Base-by-base conservation (phyloP, 2,888 invertebrate genomes). In the Ectropis crepuscularia region DNA sequence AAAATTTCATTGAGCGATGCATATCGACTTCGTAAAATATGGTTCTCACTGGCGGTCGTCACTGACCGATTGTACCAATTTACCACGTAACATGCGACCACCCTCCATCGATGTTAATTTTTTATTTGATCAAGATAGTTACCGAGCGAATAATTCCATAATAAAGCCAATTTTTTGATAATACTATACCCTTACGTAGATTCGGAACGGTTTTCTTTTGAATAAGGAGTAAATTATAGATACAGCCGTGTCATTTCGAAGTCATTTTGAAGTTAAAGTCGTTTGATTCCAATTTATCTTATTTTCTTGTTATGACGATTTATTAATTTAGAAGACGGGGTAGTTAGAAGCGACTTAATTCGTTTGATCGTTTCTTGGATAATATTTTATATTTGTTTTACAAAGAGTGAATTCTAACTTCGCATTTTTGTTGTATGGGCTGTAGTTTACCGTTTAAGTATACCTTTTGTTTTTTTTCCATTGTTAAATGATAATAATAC, bases 91-190 rank as follows among this genome's bases (percentile, higher is more conserved):
- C 81, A 77, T 74, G 74, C 82, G 76, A 80, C 79, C 86, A 82
- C 85, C 89, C 88, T 81, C 78, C 65, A 58, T 55, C 58, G 69
- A 81, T 74, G 83, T 92, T 75, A 87, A 90, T 92, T 88, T 90
- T 92, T 92, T 86, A 92, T 90, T 87, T 81, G 90, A 87, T 88
- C 89, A 89, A 88, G 89, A 86, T 85, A 79, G 84, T 87, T 87
- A 86, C 81, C 74, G 75, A 82, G 87, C 87, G 77, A 86, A 88
- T 86, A 85, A 85, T 88, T 89, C 83, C 79, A 79, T 92, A 92
- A 92, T 92, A 88, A 85, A 88, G 89, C 87, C 90, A 90, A 92
- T 92, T 92, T 90, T 91, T 91, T 87, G 83, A 82, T 90, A 91
- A 90, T 91, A 79, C 85, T 73, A 82, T 76, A 75, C 74, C 69